A percentile compares a stretch with the other conserved stretches of the same genome.
Evolutionary conservation across 2,113 vertebrate species (phyloP).

Genomic region (Hippocampus mohnikei): DNA sequence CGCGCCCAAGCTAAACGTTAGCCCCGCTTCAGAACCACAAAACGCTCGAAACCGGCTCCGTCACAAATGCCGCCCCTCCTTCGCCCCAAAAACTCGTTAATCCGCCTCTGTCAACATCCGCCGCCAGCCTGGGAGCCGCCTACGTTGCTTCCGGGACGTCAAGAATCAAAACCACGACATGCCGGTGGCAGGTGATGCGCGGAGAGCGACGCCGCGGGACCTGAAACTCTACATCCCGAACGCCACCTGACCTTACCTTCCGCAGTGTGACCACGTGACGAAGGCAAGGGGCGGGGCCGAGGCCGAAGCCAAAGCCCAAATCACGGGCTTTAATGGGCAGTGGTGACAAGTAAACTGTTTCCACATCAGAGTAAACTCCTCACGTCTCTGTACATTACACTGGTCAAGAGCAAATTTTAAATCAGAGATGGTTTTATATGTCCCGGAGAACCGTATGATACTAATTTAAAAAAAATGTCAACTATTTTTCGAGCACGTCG

Average conservation of each 20-base stretch:
- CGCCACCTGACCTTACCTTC: neutral
- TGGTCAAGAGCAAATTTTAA: no score
- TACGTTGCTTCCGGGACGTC: neutral
- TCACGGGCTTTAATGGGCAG: no score
- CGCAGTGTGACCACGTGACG: neutral
- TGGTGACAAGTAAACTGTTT: no score
- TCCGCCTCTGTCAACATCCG: slow-evolving; percentile 23
- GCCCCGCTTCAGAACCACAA: neutral
- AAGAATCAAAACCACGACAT: neutral
- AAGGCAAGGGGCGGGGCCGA: no score
- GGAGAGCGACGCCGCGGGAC: neutral
- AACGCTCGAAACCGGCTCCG: neutral
- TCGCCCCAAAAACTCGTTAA: slow-evolving; percentile 19
- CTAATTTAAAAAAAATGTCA: no score
- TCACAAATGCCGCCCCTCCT: neutral
- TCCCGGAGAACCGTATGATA: no score
- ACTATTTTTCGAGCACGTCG: no score
- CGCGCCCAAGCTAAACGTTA: slow-evolving; percentile 6
- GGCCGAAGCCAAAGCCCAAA: no score
- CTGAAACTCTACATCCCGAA: neutral
- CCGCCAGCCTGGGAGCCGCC: no score
- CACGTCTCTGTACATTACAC: no score
- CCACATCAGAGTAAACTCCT: no score
- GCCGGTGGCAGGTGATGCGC: slow-evolving; percentile 6
- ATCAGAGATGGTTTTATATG: no score